phyloP scores from a whole-genome alignment of 2,113 vertebrate genomes.

The Corvus hawaiiensis region DNA sequence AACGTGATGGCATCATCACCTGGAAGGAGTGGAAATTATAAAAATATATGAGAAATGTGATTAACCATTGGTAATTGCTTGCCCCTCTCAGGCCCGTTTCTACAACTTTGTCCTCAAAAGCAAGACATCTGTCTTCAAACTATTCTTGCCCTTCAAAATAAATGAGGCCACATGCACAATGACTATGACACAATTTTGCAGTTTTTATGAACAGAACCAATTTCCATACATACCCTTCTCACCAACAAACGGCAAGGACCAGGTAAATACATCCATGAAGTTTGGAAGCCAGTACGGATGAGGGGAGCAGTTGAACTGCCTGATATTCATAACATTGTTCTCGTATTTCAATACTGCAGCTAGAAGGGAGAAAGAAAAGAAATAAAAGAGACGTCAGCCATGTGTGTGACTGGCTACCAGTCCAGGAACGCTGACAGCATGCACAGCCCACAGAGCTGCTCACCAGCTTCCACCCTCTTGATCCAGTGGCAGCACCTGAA shows the following conservation, averaged over 20 bases:
- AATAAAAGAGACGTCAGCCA: neutral
- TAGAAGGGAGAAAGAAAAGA: constrained; percentile 41
- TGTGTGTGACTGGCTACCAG: neutral
- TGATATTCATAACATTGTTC: constrained; percentile 99
- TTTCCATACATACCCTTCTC: constrained; percentile 86
- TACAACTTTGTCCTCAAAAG: neutral
- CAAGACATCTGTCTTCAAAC: neutral
- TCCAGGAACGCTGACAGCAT: rapidly evolving
- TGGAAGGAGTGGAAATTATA: neutral
- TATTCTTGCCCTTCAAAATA: neutral
- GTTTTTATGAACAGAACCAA: neutral
- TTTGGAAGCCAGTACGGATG: constrained; percentile 98
- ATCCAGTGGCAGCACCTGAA: neutral
- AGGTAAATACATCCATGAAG: constrained; percentile 99
- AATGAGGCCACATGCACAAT: neutral
- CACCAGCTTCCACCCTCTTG: neutral
- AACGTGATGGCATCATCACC: neutral
- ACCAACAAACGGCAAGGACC: constrained; percentile 95
- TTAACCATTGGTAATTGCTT: neutral
- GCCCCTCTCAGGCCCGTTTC: neutral
- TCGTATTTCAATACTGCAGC: constrained; percentile 98
- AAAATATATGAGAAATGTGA: neutral
- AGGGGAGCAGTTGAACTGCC: constrained; percentile 98
- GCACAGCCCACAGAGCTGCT: neutral
- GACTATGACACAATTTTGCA: neutral